Evolutionary conservation across 2,888 invertebrate species (phyloP), one percentile per base, ranked within the genome.

Genomic region (Scaeva pyrastri): DNA sequence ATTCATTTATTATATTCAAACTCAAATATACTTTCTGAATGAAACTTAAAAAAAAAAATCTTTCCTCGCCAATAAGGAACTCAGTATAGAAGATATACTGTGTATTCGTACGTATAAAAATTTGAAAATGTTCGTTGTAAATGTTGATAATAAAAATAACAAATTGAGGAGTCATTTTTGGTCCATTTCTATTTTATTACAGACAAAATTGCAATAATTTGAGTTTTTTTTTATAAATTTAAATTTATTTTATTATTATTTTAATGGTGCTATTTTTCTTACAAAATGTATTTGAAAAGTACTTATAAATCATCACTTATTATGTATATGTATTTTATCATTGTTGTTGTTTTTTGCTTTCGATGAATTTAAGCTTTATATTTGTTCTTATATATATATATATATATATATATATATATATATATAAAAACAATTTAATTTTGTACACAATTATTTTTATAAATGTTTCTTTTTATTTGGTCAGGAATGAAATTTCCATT

Each of bases 121-220:
- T n/a, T n/a, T n/a, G n/a, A n/a, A n/a, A n/a, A n/a, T n/a, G 8
- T 39, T 39, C 1, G 10, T 39, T 39, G 10, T 39, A 11, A 10
- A 39, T 41, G n/a, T 14, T 1, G 5, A 2, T 7, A 50, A 62
- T 23, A 23, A 8, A 50, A 50, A 60, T 52, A 41, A 16, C 31
- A 48, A 62, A 43, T 11, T 72, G 2, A 83, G 55, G 74, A 79
- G 83, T 84, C 83, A 88, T 85, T 88, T 85, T 82, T 73, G 73
- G 81, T 72, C 87, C 79, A 78, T 66, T 50, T 77, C 31, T 45
- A 1, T 31, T 23, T 64, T 16, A 5, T 12, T 12, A 11, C 48
- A 41, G 14, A 31, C 31, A 31, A 21, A 41, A 60, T 41, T 21
- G 39, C 41, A 60, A 41, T 60, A 5, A 14, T 41, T 52, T 14